Evolutionary conservation across 2,797 vertebrate species (phyloP), one percentile per base, ranked within the genome.

Genomic region (Aulostomus chinensis): DNA sequence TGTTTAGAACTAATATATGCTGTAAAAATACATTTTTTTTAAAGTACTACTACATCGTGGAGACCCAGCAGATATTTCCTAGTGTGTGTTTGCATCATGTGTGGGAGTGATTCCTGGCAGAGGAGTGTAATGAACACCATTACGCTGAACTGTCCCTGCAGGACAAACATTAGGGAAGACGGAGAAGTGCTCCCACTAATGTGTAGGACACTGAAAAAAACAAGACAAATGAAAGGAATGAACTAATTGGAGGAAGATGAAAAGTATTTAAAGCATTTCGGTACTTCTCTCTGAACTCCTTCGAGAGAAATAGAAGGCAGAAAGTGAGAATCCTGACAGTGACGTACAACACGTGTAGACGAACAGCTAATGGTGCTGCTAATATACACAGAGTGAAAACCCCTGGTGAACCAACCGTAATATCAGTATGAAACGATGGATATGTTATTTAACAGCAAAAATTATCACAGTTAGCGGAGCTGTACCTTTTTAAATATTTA

Each of bases 81-180:
- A 18, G 14, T 21, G 11, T 33, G 13, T 26, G 15, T 45, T 39
- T 30, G 20, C 43, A 10, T n/a, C 40, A 1, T 33, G 26, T 33
- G 16, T 8, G 8, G 10, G 7, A 29, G 37, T 37, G 55, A 62
- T 73, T 67, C 46, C 47, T 0, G 41, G 40, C 47, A 58, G 22
- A 41, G 47, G 31, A 32, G 26, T 31, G 50, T 64, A 61, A 69
- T 76, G 42, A 62, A 55, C 32, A 42, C 69, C 72, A 74, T 74
- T 74, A 62, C 45, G 30, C 59, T 26, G 34, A 36, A 6, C 49
- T 2, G 15, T 68, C 56, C 58, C 54, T 6, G 2, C 25, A 64
- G 60, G 37, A 54, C 50, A 28, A 56, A 66, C 53, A 66, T 75
- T 43, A 53, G 43, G 26, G 26, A 38, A 29, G 42, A 21, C 5